A percentile compares a stretch with the other conserved stretches of the same genome.
These are phyloP conservation scores for Sinonovacula constricta DNA, from an alignment of 1,140 invertebrate species.

Conservation along the genomic window DNA sequence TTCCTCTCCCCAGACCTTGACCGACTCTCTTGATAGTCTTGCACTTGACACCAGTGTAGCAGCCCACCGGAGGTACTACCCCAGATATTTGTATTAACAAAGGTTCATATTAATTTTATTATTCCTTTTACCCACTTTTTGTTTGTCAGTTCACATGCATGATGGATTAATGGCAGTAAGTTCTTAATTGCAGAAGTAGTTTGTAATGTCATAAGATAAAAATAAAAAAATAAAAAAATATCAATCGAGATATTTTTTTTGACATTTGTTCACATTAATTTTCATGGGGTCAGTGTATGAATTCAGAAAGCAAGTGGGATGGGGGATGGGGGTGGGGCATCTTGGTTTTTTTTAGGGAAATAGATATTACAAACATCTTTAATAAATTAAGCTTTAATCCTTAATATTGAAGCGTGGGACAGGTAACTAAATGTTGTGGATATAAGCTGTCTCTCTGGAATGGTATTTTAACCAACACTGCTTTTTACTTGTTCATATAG, in stretches of 20 bases:
- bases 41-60: conserved; percentile 56
- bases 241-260: neutral
- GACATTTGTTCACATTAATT: neutral
- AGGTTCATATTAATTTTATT: conserved; percentile 56
- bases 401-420: too few species aligned
- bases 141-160: neutral
- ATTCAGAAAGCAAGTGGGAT: neutral
- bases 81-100: conserved; percentile 48
- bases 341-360: too few species aligned
- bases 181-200: neutral
- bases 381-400: too few species aligned
- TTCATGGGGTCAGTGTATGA: neutral
- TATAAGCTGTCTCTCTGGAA: too few species aligned
- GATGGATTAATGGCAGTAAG: neutral
- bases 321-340: too few species aligned
- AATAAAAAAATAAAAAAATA: neutral
- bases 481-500: too few species aligned
- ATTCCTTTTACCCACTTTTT: conserved; percentile 9
- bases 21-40: conserved; percentile 50
- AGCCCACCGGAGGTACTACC: conserved; percentile 61
- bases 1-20: conserved; percentile 21
- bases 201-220: conserved; percentile 7
- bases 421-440: too few species aligned
- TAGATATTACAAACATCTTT: too few species aligned
- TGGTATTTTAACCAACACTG: too few species aligned